phyloP scores from a whole-genome alignment of 2,797 vertebrate genomes.

The Tinamus major region DNA sequence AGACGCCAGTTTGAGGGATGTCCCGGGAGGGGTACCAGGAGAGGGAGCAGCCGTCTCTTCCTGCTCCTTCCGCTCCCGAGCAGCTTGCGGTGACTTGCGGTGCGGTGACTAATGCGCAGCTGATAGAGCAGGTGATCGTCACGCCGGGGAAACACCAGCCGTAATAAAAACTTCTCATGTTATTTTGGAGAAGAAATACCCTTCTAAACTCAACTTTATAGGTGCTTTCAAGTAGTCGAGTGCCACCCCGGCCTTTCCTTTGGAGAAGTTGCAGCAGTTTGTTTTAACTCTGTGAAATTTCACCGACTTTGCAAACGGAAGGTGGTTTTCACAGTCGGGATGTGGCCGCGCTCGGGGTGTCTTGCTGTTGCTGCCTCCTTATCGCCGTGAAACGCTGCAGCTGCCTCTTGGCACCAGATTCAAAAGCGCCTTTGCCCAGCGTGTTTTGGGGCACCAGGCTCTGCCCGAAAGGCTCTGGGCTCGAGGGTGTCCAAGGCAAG shows the following conservation, averaged over 20 bases:
- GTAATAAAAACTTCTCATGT: too few relatives aligned
- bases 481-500: not conserved
- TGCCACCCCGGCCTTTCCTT: accelerated
- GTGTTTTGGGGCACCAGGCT: not conserved
- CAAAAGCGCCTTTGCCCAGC: not conserved
- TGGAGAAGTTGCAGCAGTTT: not conserved
- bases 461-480: not conserved
- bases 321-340: accelerated
- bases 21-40: too few relatives aligned
- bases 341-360: not conserved
- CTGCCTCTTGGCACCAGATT: not conserved
- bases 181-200: not conserved
- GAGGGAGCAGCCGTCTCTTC: too few relatives aligned
- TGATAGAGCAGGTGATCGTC: too few relatives aligned
- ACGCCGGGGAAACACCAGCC: not conserved
- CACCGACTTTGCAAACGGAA: not conserved
- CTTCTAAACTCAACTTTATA: not conserved
- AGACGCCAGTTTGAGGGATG: too few relatives aligned
- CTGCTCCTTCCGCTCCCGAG: not conserved
- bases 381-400: accelerated
- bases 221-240: not conserved
- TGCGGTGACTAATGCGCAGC: not conserved
- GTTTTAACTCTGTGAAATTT: not conserved
- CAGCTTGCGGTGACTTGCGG: not conserved
- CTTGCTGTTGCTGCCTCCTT: too few relatives aligned